A percentile compares a stretch with the other conserved stretches of the same genome.
Evolutionary conservation across 2,797 vertebrate species (phyloP).

Genomic region (Hemitrygon akajei): DNA sequence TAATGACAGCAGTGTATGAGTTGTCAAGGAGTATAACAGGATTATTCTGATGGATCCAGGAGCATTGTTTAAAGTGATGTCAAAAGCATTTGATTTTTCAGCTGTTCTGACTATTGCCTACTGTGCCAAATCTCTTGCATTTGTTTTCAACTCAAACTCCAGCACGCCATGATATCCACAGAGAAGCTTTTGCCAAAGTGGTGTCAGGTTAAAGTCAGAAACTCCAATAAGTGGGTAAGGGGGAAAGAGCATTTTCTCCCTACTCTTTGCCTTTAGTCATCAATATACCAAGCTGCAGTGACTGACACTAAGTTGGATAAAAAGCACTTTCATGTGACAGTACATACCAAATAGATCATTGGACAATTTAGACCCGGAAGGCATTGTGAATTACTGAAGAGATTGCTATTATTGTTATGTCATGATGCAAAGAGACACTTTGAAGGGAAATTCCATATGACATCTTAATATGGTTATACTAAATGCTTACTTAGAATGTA

Average conservation of each 20-base stretch:
- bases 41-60: not conserved
- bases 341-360: not conserved
- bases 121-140: not conserved
- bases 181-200: not conserved
- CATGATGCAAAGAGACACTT: not conserved
- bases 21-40: constrained; percentile 3
- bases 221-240: not conserved
- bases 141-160: no score
- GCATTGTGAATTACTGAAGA: not conserved
- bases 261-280: not conserved
- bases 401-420: not conserved
- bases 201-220: not conserved
- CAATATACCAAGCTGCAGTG: not conserved
- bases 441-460: not conserved
- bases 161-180: not conserved
- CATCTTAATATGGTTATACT: not conserved
- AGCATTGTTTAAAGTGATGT: not conserved
- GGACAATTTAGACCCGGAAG: not conserved
- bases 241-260: not conserved
- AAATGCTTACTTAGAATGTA: no score
- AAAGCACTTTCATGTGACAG: not conserved
- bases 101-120: not conserved
- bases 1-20: not conserved
- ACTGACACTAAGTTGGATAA: not conserved
- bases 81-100: not conserved